Base-by-base conservation (phyloP, 2,888 invertebrate genomes). In the Alloscopus bannaensis region DNA sequence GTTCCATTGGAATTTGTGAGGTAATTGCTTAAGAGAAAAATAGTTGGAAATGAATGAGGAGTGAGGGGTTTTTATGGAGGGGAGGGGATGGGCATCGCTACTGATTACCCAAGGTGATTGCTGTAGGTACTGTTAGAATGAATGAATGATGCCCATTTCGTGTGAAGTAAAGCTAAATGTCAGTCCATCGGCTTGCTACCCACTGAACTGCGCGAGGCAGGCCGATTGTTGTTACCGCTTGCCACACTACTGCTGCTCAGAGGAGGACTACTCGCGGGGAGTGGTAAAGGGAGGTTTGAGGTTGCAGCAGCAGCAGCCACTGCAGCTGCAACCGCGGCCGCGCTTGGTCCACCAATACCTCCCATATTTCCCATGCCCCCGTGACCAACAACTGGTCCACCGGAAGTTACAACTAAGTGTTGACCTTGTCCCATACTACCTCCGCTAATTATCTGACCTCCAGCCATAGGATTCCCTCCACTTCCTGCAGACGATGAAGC, bases 81-180 rank as follows among this genome's bases (percentile, higher is more conserved):
- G 64, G 50, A 26, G 68, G 62, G 71, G 64, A 75, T 75, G 65
- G 26, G 8, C 18, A 57, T 31, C 36, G 16, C 31, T 11, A 62
- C 50, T 73, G 70, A 73, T 83, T 73, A 86, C 75, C 84, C 84
- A 55, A 86, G 78, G 57, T 84, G 86, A 78, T 85, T 86, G 82
- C 84, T 85, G 80, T 84, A 80, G 55, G 82, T 71, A 66, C 79
- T 84, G 76, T 85, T 85, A 57, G 85, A 83, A 66, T 86, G 85
- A 75, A 86, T 85, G 81, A 84, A 84, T 70, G 85, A 84, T 80
- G 85, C 85, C 86, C 86, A 86, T 82, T 86, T 86, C 22, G 83
- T 85, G 69, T 86, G 86, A 70, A 86, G 85, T 83, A 86, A 75
- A 71, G 86, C 85, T 81, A 86, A 83, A 84, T 86, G 86, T 86